Evolutionary conservation across 2,797 vertebrate genomes (phyloP), one percentile per base, ranked within the genome.

Genomic region (Cyprinella venusta): DNA sequence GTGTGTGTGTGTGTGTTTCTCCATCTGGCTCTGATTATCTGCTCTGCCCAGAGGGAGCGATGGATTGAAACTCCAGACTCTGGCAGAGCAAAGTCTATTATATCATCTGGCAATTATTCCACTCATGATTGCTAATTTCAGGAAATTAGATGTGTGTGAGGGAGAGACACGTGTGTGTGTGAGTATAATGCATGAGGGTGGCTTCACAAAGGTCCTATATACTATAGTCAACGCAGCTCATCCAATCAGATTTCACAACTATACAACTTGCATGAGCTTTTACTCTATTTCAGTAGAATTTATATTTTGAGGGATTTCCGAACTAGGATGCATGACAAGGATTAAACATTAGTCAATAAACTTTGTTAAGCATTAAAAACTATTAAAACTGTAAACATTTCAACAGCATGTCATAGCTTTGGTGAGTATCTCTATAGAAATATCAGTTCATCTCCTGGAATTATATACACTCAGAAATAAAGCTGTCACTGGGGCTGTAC

Each of bases 21-120:
- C 56, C 65, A 95, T 93, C 86, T 95, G 94, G 92, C 89, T 94
- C 88, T 93, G 92, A 94, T 95, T 94, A 94, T 89, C 91, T 90
- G 85, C 87, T 85, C 68, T 91, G 91, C 92, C 93, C 92, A 90
- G 92, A 92, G 87, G 90, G 88, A 86, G 91, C 74, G 84, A 91
- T 90, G 94, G 93, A 95, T 93, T 93, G 92, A 92, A 93, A 94
- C 91, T 87, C 88, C 94, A 94, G 94, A 93, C 88, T 87, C 90
- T 92, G 91, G 90, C 92, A 92, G 89, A 90, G 50, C 92, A 91
- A 91, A 90, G 90, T 92, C 93, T 93, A 91, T 90, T 90, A 91
- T 89, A 89, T 91, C 89, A 89, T 91, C 90, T 89, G 87, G 90
- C 91, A 92, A 92, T 94, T 92, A 91, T 92, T 92, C 79, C 88